Base-by-base conservation (phyloP, 35 echinoderm and acorn worm genomes). In the Hemicentrotus pulcherrimus region DNA sequence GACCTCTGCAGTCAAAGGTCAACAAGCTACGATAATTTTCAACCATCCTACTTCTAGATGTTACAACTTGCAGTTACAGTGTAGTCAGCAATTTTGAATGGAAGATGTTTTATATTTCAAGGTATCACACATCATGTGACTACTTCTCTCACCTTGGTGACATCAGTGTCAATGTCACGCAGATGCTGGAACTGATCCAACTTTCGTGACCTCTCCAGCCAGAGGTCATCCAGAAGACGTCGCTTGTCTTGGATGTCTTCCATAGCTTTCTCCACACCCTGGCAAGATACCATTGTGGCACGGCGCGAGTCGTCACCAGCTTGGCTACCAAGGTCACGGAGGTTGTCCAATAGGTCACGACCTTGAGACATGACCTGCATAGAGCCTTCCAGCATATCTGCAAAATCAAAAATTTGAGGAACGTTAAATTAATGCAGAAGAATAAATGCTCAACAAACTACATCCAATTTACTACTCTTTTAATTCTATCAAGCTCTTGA, bases 341-440 rank as follows among this genome's bases (percentile, higher is more conserved):
- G 94, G 18, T 95, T 94, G 48, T 99, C 97, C 47, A 98, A 41
- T 15, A 99, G 97, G 41, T 97, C 96, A 58, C 95, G 97, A 94
- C 98, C 98, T 31, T 96, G 48, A 12, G 95, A 96, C 94, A 99
- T 95, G 30, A 96, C 95, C 19, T 97, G 86, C 95, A 99, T 99
- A 24, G 97, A 99, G 47, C 86, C 78, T 60, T 94, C 94, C 46
- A 99, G 48, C 18, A 97, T 95, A 55, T 97, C 98, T 99, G 85
- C 11, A 47, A 88, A 85, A 58, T 22, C 11, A 24, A 31, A 92
- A 24, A 92, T 28, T 28, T 78, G 19, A 78, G 65, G 65, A 78
- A n/a, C 22, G 6, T 78, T 55, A 2, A 55, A 11, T 10, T 55
- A 55, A 55, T 55, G 50, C 50, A 55, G 5, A 10, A 55, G 6